Base-by-base conservation (phyloP, 2,888 invertebrate genomes). In the Drosophila anceps region DNA sequence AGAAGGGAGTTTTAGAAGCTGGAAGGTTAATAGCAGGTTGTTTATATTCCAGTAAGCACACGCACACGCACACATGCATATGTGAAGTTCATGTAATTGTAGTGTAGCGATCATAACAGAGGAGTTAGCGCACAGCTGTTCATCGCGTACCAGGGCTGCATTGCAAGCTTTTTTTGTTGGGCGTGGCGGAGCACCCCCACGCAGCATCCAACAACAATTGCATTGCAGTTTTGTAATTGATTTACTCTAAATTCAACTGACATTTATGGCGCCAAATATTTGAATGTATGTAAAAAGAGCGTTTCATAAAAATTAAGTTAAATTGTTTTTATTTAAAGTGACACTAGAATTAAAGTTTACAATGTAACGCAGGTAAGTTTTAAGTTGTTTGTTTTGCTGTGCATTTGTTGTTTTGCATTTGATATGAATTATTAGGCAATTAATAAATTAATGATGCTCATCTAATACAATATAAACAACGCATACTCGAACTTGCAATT, bases 271-370 rank as follows among this genome's bases (percentile, higher is more conserved):
- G 81, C 64, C 69, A 59, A 39, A 43, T n/a, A 31, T 39, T 64
- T 48, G 2, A 62, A 65, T 54, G 24, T 24, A 57, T 27, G 39
- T 0, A 53, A 48, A 24, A 51, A 9, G 18, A 54, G n/a, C 12
- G 12, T 31, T 50, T 12, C 12, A 10, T 4, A 10, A 35, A 35
- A 35, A 33, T 62, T 10, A 48, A 64, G 43, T 77, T 46, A 5
- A 37, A 20, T 53, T 62, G 48, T 29, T 55, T 76, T 82, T 73
- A 79, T 83, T 84, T 59, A 69, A 69, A 72, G 68, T 20, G 73
- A 67, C 68, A 64, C 77, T 82, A 76, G 54, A 70, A 61, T 79
- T 74, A 60, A 71, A 74, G 77, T 79, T 71, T 84, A 87, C 84
- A 84, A 55, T 48, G 76, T 58, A 82, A 79, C 82, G 82, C 82